Base-by-base conservation (phyloP, 92 coral and sea anemone species). In the Actinostola sp. region DNA sequence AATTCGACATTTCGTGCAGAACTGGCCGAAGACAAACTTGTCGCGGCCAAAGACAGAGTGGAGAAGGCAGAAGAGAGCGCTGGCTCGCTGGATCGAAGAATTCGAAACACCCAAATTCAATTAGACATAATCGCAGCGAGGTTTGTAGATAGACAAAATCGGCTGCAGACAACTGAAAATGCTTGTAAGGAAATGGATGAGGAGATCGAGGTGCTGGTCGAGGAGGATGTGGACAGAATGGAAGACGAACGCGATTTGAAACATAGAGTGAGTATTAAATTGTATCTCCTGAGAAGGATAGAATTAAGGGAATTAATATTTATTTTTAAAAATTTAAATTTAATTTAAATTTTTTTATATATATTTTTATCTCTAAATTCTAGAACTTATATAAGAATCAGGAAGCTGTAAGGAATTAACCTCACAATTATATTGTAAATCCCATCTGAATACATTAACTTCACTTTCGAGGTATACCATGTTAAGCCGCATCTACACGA, bases 21-120 rank as follows among this genome's bases (percentile, higher is more conserved):
- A 64, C 9, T 23, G 16, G 63, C 62, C 17, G 71, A 66, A 15
- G 7, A 32, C 9, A 36, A 52, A 25, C 34, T 61, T 19, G 3
- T 21, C 16, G 16, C 31, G 13, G 71, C 63, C 17, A 51, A 52
- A 34, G 72, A 50, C 24, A 43, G 81, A 23, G 41, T 51, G 50
- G 81, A 64, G 35, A 64, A 31, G 10, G 81, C 81, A 6, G 81
- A 75, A 30, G 72, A 75, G n/a, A 30, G 39, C 3, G 63, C 63
- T 0, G 38, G 9, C 1, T 33, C 81, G 24, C 23, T 75, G 39
- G 33, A 19, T 45, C 48, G 65, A 14, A 23, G 61, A 0, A 63
- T 75, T 28, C 51, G 28, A 49, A 64, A 63, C 58, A 63, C 72
- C 12, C 45, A 75, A 29, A 30, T 61, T 0, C 30, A 64, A 21